These are phyloP conservation scores for Masnerella sp. DNA, from an alignment of 2,888 invertebrate species.

Conservation along the genomic window DNA sequence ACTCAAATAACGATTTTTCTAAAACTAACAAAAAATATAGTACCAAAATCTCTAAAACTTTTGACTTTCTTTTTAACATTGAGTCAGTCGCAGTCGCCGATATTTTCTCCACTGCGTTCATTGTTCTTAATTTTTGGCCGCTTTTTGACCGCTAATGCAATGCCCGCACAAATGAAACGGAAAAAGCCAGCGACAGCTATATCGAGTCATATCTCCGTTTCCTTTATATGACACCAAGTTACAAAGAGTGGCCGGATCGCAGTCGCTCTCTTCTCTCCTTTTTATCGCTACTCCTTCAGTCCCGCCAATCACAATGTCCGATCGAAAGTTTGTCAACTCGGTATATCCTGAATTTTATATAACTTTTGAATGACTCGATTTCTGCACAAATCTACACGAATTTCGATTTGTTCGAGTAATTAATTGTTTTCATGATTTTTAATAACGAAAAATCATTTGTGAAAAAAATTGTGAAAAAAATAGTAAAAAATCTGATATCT, in stretches of 20 bases:
- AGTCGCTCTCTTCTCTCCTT: slow-evolving; percentile 21
- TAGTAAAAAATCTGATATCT: too few relatives aligned
- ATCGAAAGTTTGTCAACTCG: slow-evolving; percentile 34
- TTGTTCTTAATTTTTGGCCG: slow-evolving; percentile 40
- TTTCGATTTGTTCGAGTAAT: too few relatives aligned
- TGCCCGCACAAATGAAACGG: slow-evolving; percentile 45
- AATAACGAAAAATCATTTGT: too few relatives aligned
- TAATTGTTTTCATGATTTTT: too few relatives aligned
- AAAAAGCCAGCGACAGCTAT: slow-evolving; percentile 33
- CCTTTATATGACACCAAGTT: slow-evolving; percentile 31
- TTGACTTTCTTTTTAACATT: too few relatives aligned
- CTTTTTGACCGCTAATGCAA: slow-evolving; percentile 28
- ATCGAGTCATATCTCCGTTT: slow-evolving; percentile 39
- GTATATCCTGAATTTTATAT: slow-evolving; percentile 36
- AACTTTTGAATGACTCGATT: not conserved
- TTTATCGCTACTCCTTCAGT: slow-evolving; percentile 20
- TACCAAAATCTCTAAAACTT: too few relatives aligned
- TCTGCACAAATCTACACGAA: too few relatives aligned
- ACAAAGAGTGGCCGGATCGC: slow-evolving; percentile 21
- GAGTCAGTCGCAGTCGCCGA: slow-evolving; percentile 24
- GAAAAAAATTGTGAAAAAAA: too few relatives aligned
- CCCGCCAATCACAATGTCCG: slow-evolving; percentile 29
- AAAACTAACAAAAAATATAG: too few relatives aligned
- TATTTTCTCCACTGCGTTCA: slow-evolving; percentile 18
- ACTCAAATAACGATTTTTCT: too few relatives aligned